phyloP scores from a whole-genome alignment of 2,797 vertebrate genomes.

The Salarias fasciatus region DNA sequence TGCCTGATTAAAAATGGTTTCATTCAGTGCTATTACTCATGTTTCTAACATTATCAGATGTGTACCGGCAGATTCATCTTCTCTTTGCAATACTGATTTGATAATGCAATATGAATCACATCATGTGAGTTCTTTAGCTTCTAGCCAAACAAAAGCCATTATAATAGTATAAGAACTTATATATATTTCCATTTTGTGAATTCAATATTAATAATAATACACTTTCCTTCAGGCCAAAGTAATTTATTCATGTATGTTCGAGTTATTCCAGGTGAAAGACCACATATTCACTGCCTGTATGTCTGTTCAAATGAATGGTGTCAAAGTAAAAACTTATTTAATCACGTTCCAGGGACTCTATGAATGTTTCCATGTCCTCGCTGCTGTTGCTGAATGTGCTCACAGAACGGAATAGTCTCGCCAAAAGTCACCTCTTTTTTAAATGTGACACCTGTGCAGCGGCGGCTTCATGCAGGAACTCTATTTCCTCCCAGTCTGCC shows the following conservation, averaged over 20 bases:
- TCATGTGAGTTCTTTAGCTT: too few relatives aligned
- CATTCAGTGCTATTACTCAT: too few relatives aligned
- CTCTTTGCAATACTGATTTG: too few relatives aligned
- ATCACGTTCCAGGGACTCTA: not conserved
- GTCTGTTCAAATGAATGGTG: not conserved
- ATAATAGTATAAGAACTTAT: too few relatives aligned
- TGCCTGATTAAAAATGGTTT: too few relatives aligned
- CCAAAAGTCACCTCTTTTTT: too few relatives aligned
- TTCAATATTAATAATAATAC: not conserved
- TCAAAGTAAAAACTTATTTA: not conserved
- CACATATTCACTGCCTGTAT: not conserved
- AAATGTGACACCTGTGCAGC: too few relatives aligned
- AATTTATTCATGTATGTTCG: not conserved
- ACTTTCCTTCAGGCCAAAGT: not conserved
- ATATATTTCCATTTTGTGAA: not conserved
- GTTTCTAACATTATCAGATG: too few relatives aligned
- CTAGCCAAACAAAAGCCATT: too few relatives aligned
- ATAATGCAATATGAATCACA: too few relatives aligned
- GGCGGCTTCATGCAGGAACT: not conserved
- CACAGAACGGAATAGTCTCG: not conserved
- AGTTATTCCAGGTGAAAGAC: not conserved
- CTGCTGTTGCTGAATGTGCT: not conserved
- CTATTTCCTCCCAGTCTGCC: constrained; percentile 3
- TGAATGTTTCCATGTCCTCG: not conserved
- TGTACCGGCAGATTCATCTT: too few relatives aligned